phyloP scores from a whole-genome alignment of 1,140 invertebrate genomes.

The Saxidomus purpurata region DNA sequence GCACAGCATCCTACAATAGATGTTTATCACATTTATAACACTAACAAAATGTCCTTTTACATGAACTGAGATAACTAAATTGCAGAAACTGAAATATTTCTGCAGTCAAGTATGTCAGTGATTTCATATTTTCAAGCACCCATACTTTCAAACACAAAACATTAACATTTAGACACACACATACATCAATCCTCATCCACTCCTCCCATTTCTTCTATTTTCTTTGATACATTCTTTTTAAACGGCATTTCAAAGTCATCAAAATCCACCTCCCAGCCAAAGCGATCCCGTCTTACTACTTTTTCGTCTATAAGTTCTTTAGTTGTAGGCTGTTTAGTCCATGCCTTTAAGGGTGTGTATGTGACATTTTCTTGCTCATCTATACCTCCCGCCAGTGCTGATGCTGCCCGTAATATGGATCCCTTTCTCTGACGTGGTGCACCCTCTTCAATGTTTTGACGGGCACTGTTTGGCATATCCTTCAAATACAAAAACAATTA shows the following conservation, averaged over 20 bases:
- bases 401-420: slow-evolving; percentile 84
- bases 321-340: slow-evolving; percentile 84
- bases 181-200: slow-evolving; percentile 75
- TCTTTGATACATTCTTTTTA: slow-evolving; percentile 82
- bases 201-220: slow-evolving; percentile 73
- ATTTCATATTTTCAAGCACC: background rate
- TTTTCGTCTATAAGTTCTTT: slow-evolving; percentile 81
- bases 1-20: too few species aligned
- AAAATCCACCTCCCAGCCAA: slow-evolving; percentile 87
- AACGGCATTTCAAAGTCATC: slow-evolving; percentile 86
- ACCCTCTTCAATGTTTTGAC: slow-evolving; percentile 36
- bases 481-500: background rate
- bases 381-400: slow-evolving; percentile 83
- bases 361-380: slow-evolving; percentile 85
- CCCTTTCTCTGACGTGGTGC: slow-evolving; percentile 78
- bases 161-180: background rate
- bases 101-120: background rate
- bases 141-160: background rate
- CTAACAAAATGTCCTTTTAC: too few species aligned
- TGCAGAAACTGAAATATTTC: too few species aligned
- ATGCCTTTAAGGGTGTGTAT: slow-evolving; percentile 83
- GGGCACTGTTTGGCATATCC: slow-evolving; percentile 25
- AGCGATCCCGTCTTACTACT: slow-evolving; percentile 79
- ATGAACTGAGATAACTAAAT: too few species aligned
- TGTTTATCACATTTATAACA: too few species aligned